phyloP scores from a whole-genome alignment of 2,113 vertebrate species.

The Phaethornis superciliosus region DNA sequence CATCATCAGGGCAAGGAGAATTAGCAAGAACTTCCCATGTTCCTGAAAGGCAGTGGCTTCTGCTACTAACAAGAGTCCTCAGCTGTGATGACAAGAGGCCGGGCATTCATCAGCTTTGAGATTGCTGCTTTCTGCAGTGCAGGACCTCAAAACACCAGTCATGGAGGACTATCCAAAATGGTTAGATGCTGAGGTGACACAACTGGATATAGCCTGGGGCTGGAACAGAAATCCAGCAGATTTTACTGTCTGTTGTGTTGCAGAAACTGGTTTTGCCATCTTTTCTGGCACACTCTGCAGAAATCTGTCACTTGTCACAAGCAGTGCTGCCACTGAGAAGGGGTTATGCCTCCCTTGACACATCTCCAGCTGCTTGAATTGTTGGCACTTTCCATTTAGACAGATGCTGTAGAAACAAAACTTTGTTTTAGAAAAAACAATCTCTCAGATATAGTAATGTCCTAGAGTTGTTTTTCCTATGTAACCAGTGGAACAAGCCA shows the following conservation, averaged over 20 bases:
- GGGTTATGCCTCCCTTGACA: background rate
- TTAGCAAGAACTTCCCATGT: background rate
- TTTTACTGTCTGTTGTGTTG: background rate
- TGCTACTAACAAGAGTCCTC: background rate
- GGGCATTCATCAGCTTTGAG: background rate
- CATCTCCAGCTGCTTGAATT: background rate
- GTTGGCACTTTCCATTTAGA: background rate
- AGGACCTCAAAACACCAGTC: background rate
- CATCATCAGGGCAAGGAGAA: background rate
- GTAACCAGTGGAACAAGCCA: background rate
- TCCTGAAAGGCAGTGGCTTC: background rate
- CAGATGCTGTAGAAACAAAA: conserved; percentile 49
- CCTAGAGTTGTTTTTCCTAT: background rate
- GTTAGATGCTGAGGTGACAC: background rate
- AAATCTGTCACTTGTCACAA: background rate
- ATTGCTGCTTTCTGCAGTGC: background rate
- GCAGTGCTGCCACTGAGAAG: background rate
- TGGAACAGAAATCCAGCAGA: background rate
- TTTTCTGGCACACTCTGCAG: background rate
- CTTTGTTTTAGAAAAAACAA: background rate
- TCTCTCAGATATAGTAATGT: background rate
- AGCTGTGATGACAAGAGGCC: background rate
- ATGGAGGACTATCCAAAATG: background rate
- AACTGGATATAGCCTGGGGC: background rate
- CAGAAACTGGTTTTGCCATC: background rate